phyloP scores from a whole-genome alignment of 2,113 vertebrate genomes.

The Cyprichromis sp. region DNA sequence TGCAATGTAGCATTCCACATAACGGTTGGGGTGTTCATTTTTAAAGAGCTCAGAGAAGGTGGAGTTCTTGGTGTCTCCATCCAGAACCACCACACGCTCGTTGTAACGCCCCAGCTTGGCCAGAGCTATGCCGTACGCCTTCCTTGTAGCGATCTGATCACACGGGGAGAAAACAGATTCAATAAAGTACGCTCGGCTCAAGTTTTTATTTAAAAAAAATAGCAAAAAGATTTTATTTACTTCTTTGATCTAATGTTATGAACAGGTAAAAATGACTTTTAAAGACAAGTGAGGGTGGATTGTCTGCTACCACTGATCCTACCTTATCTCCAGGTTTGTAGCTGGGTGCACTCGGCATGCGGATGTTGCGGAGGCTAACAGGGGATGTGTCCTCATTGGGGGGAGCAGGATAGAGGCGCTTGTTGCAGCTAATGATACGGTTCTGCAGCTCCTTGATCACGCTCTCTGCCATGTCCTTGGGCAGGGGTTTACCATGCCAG shows the following conservation, averaged over 20 bases:
- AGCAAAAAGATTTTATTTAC: not conserved
- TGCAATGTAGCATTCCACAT: slow-evolving; percentile 91
- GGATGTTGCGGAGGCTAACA: slow-evolving; percentile 81
- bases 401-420: slow-evolving; percentile 79
- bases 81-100: slow-evolving; percentile 82
- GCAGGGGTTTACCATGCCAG: slow-evolving; percentile 92
- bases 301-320: not conserved
- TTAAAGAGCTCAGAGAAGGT: slow-evolving; percentile 90
- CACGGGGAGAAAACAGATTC: not conserved
- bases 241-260: not conserved
- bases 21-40: slow-evolving; percentile 88
- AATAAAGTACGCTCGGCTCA: not conserved
- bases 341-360: slow-evolving; percentile 83
- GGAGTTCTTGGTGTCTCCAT: slow-evolving; percentile 93
- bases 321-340: slow-evolving; percentile 94
- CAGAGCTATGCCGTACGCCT: slow-evolving; percentile 85
- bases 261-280: not conserved
- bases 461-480: slow-evolving; percentile 86
- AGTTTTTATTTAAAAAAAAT: not conserved
- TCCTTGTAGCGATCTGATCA: slow-evolving; percentile 85
- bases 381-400: slow-evolving; percentile 81
- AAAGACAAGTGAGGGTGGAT: not conserved
- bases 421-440: slow-evolving; percentile 80
- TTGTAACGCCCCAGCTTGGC: slow-evolving; percentile 87
- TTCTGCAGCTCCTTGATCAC: slow-evolving; percentile 81